Evolutionary conservation across 2,113 vertebrate genomes (phyloP), one percentile per base, ranked within the genome.

Genomic region (Spilogale gracilis): DNA sequence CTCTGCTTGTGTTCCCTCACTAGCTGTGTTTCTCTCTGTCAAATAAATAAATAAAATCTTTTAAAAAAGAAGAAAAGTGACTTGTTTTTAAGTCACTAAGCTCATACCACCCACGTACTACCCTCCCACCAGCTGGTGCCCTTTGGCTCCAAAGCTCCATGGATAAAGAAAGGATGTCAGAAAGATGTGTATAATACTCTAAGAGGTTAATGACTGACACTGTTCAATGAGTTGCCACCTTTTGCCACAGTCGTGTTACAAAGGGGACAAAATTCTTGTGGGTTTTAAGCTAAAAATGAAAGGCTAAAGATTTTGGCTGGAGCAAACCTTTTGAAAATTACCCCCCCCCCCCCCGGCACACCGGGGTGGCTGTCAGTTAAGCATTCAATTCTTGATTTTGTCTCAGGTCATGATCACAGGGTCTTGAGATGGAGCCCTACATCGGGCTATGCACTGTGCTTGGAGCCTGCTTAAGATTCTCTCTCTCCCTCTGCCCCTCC

Each of bases 21-120:
- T 38, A 38, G 38, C 38, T 38, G 38, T 38, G 38, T 38, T 38
- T 38, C 38, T 38, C 38, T 38, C 38, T 38, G 38, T 38, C 38
- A 38, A 38, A 38, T 38, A 38, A 38, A 38, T 38, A 38, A 38
- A 38, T 38, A 38, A 38, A 38, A 38, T 38, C 38, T 38, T 38
- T 38, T 38, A 38, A 38, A 38, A 38, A 38, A 38, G 38, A 38
- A 38, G 38, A 48, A 45, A 84, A 50, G 0, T 7, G 50, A 38
- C 25, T 13, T 13, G 20, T 63, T 67, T 23, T 9, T 0, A 10
- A 4, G 9, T 13, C 30, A 61, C 63, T 6, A 65, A 71, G 27
- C n/a, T 25, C 13, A 4, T 3, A 2, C 5, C 8, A 11, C 17
- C 21, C 52, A 11, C 0, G 21, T 2, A 0, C 13, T 45, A 84